Base-by-base conservation (phyloP, 1,140 invertebrate genomes). In the Diuraphis noxia region DNA sequence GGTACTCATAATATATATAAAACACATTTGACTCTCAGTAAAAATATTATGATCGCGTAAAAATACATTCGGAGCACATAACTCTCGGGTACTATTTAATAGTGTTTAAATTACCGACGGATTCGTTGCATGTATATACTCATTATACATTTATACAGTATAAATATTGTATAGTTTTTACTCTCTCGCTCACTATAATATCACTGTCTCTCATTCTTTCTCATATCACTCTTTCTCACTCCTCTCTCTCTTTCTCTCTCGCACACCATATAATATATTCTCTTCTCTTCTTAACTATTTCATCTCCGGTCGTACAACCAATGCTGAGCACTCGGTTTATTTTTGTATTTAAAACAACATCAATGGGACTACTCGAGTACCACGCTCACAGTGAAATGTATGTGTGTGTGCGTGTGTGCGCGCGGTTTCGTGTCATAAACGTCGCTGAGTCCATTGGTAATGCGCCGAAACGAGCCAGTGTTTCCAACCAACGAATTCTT, bases 271-370 rank as follows among this genome's bases (percentile, higher is more conserved):
- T 23, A 41, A 4, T 41, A 79, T 79, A 21, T 81, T 13, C 23
- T 81, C 21, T 40, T 79, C 21, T 30, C 36, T 81, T 25, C 34
- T 38, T 36, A 9, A 77, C 34, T 79, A 6, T 79, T 8, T 1
- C 81, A 17, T 84, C 23, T 30, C 5, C 40, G 30, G 81, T 30
- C 6, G 77, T 63, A 63, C 77, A 23, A 38, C 77, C 38, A 63
- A 49, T 63, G 19, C 9, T n/a, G 2, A n/a, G 41, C 82, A 1
- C n/a, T 85, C 1, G n/a, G 41, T 46, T 85, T 85, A 85, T 85
- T 85, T 85, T 85, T n/a, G 41, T 85, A 84, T 84, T 84, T n/a
- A 85, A 46, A 85, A 21, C n/a, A 43, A 30, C 82, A 85, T 85
- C 30, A 43, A 85, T 43, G 41, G 82, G 25, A 1, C 82, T 30